phyloP scores from a whole-genome alignment of 2,797 vertebrate genomes.

The Thalassophryne amazonica region DNA sequence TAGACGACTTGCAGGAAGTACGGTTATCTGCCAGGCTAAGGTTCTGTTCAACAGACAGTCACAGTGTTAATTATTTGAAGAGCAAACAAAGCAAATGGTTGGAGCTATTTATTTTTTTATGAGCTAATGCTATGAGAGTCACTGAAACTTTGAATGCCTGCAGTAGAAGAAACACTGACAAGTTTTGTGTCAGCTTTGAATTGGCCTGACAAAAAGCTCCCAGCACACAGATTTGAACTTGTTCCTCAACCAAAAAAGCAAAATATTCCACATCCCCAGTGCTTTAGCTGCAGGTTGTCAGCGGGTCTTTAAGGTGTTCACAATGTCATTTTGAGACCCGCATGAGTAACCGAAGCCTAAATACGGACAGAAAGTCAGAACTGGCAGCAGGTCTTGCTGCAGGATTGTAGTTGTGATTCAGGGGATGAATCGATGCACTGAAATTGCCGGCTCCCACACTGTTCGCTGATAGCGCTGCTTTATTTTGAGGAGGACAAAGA shows the following conservation, averaged over 20 bases:
- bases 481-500: conserved; percentile 28
- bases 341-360: too few species aligned
- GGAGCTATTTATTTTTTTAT: conserved; percentile 11
- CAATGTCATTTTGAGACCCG: too few species aligned
- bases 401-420: too few species aligned
- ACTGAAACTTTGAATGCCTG: conserved; percentile 5
- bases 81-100: background rate
- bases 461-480: conserved; percentile 27
- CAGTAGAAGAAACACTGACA: background rate
- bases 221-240: background rate
- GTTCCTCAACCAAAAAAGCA: conserved; percentile 7
- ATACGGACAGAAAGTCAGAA: too few species aligned
- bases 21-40: too few species aligned
- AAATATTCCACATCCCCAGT: background rate
- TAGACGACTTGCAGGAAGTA: too few species aligned
- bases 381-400: too few species aligned
- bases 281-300: too few species aligned
- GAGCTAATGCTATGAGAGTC: conserved; percentile 11
- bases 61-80: too few species aligned
- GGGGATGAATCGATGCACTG: conserved; percentile 8
- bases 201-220: background rate
- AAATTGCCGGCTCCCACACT: conserved; percentile 27
- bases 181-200: conserved; percentile 10
- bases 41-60: too few species aligned
- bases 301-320: too few species aligned